Evolutionary conservation across 2,113 vertebrate genomes (phyloP), one percentile per base, ranked within the genome.

Genomic region (Tupaia tana): DNA sequence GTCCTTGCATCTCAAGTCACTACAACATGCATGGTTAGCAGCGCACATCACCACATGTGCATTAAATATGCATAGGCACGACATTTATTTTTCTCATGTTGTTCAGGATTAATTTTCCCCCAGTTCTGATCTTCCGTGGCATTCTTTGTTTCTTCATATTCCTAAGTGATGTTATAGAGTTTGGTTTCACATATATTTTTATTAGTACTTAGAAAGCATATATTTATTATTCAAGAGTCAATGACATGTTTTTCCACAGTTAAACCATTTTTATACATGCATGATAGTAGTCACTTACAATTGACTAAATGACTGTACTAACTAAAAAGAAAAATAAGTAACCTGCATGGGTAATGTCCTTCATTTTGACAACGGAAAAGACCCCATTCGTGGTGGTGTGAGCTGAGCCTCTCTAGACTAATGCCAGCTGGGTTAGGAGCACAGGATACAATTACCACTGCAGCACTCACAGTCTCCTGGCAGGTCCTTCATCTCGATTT

Each of bases 371-470:
- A 66, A 78, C 4, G 22, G 31, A 63, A 70, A 79, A 88, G 1
- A 0, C 18, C 4, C 69, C 31, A 0, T 6, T 6, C 10, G 15
- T 6, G 3, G 16, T 75, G 20, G 58, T 89, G 16, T 56, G 75
- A 85, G 13, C 0, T 31, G 11, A 73, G 1, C n/a, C 22, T 29
- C 18, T 81, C 2, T 43, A 59, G 27, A 88, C 9, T 18, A 20
- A 3, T 71, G 0, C 90, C 7, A 22, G 0, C 67, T 16, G 3
- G 75, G 1, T 1, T 31, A 69, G 20, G 25, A 0, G 5, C n/a
- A 25, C 87, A 63, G 8, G 63, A 54, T 80, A 58, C 29, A 64
- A 90, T 81, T 63, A n/a, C 52, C 10, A 1, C 3, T 0, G 7
- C 0, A 11, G 24, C 27, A 18, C 24, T 9, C 58, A 91, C 19